A percentile compares a stretch with the other conserved stretches of the same genome.
Evolutionary conservation across 2,797 vertebrate genomes (phyloP).

Genomic region (Mionectes olivaceus): DNA sequence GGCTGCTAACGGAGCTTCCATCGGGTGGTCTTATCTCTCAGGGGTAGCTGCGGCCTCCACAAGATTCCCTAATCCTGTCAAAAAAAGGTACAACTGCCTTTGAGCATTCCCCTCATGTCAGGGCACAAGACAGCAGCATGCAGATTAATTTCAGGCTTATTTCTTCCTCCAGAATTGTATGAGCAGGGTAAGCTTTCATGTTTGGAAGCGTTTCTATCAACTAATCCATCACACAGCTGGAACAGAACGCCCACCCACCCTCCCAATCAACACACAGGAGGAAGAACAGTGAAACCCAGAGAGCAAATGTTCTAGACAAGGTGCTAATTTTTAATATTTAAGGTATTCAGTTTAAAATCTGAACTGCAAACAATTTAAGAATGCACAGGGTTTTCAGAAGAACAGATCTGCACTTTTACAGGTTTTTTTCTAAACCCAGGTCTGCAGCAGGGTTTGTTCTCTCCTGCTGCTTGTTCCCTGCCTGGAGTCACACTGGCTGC

Average conservation of each 20-base stretch:
- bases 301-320: neutral
- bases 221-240: neutral
- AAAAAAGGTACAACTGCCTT: constrained; percentile 66
- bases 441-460: neutral
- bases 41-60: constrained; percentile 75
- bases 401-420: neutral
- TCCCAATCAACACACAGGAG: neutral
- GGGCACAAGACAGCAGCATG: neutral
- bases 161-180: neutral
- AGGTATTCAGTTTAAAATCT: neutral
- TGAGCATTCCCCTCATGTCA: neutral
- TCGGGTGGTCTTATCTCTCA: constrained; percentile 45
- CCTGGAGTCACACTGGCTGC: neutral
- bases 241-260: neutral
- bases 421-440: neutral
- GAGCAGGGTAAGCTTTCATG: neutral
- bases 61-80: constrained; percentile 79
- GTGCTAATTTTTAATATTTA: neutral
- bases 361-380: neutral
- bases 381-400: neutral
- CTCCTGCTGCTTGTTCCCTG: neutral
- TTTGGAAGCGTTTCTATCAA: neutral
- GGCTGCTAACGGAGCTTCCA: constrained; percentile 41
- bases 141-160: neutral
- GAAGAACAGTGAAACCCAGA: neutral